These are phyloP conservation scores for Neoarius graeffei DNA, from an alignment of 2,113 vertebrate genomes.

Conservation along the genomic window DNA sequence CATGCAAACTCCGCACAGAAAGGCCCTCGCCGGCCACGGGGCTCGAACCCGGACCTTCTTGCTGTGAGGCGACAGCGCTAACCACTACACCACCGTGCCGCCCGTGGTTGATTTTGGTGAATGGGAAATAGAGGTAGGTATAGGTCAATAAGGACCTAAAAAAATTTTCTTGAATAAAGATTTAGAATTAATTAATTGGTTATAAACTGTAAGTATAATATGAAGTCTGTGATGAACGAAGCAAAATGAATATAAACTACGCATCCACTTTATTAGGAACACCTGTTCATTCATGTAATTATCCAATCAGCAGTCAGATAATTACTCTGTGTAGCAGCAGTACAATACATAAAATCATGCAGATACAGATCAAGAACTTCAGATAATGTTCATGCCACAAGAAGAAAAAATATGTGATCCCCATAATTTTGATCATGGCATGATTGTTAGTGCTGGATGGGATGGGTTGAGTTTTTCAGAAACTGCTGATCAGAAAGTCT, in stretches of 20 bases:
- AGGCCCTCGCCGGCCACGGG: no score
- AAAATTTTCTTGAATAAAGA: neutral
- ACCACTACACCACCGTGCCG: no score
- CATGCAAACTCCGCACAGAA: no score
- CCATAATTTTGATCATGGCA: neutral
- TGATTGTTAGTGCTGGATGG: neutral
- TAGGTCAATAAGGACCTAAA: neutral
- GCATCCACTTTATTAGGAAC: neutral
- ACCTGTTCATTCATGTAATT: neutral
- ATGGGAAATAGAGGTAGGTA: no score
- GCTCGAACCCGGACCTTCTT: no score
- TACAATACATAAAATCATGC: neutral
- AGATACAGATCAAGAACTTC: neutral
- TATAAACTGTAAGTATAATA: neutral
- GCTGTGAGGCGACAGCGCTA: no score
- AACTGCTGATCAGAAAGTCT: neutral
- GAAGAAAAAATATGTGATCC: neutral
- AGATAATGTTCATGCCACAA: neutral
- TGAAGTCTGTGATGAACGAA: neutral
- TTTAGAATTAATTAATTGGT: neutral
- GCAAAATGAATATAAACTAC: neutral
- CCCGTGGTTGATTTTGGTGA: neutral
- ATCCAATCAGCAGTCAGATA: neutral
- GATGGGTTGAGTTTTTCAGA: neutral
- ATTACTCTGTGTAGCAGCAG: neutral